Evolutionary conservation across 2,797 vertebrate species (phyloP).

Genomic region (Danio jaintianensis): DNA sequence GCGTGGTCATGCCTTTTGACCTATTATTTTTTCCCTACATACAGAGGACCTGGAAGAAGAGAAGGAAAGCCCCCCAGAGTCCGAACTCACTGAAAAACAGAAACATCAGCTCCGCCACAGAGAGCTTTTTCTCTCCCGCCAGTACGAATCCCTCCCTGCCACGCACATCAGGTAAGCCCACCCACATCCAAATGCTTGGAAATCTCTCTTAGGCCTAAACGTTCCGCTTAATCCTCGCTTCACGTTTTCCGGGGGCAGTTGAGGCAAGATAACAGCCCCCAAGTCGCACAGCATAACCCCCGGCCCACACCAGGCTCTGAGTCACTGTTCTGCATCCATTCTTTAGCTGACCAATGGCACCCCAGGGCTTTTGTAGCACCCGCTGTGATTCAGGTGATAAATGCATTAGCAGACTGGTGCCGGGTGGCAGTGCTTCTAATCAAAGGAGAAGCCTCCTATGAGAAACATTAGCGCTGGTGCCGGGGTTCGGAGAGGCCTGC

Average conservation of each 20-base stretch:
- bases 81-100: conserved; percentile 94
- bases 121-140: conserved; percentile 95
- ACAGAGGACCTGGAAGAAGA: conserved; percentile 97
- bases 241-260: background rate
- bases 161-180: conserved; percentile 92
- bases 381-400: conserved; percentile 38
- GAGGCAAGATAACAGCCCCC: conserved; percentile 5
- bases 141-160: conserved; percentile 94
- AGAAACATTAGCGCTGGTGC: conserved; percentile 30
- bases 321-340: conserved; percentile 29
- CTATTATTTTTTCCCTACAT: conserved; percentile 42
- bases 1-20: conserved; percentile 1
- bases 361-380: conserved; percentile 33
- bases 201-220: background rate
- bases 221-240: conserved; percentile 8
- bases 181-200: background rate
- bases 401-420: conserved; percentile 38
- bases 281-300: background rate
- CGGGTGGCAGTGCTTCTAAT: conserved; percentile 38
- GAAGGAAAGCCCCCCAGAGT: conserved; percentile 87
- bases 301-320: background rate
- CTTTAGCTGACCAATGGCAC: conserved; percentile 28
- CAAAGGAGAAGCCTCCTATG: conserved; percentile 39
- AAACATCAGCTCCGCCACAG: conserved; percentile 96
- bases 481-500: conserved; percentile 21